Evolutionary conservation across 2,797 vertebrate genomes (phyloP), one percentile per base, ranked within the genome.

Genomic region (Babyrousa celebensis): DNA sequence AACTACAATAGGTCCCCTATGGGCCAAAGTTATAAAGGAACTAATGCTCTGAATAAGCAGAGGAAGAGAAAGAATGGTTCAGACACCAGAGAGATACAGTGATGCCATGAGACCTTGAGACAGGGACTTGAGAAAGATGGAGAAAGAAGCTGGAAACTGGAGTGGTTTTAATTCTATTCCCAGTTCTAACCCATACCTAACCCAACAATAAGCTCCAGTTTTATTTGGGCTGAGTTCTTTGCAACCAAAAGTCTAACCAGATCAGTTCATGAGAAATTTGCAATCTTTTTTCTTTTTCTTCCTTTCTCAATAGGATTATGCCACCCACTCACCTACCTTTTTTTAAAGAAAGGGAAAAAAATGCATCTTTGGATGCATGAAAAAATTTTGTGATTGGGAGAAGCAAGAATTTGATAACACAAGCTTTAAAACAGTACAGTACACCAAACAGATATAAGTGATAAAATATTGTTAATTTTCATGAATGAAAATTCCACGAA

Each of bases 171-270:
- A 4, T 71, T 58, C 23, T 8, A 29, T 15, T 78, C 52, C 14
- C 72, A 74, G 65, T 71, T 60, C 18, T 74, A 67, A 67, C 68
- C 18, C 36, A 91, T n/a, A 60, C 10, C 48, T 23, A 40, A 6
- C 48, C 43, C 54, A 67, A 80, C 2, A 62, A 32, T 3, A 62
- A 32, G 29, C 12, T 12, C 23, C 21, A 60, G 23, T n/a, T 90
- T 71, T 72, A 90, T 82, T 95, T 56, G 80, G 40, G 65, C 40
- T 85, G 58, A 92, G 60, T 74, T 91, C 62, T 97, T 62, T 70
- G 12, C 70, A 96, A 63, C 29, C 72, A 67, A 92, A 89, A 89
- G 56, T 72, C 80, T 90, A 87, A 90, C 23, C 52, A 85, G 27
- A 80, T 91, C 29, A 63, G 36, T 74, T 67, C 43, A 80, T 80